Evolutionary conservation across 2,113 vertebrate species (phyloP), one percentile per base, ranked within the genome.

Genomic region (Odocoileus hemionus): DNA sequence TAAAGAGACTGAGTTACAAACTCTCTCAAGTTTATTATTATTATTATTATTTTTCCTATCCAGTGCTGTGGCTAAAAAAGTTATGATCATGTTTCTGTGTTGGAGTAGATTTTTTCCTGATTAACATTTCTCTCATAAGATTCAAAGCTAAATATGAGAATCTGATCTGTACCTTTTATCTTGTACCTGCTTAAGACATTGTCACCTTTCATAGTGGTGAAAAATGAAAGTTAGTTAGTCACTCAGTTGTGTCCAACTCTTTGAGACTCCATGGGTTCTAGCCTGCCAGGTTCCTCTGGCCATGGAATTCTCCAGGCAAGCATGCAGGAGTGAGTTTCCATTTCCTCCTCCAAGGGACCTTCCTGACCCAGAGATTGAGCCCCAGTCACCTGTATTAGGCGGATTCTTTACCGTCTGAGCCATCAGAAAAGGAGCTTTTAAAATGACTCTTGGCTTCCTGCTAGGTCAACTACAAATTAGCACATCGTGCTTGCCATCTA

Each of bases 261-360:
- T 36, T 70, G 67, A 0, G 0, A 23, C 67, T 5, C 10, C 17
- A 36, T 70, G n/a, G 67, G 67, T n/a, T 70, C 19, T 6, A 39
- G 67, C 19, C 1, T 70, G n/a, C 67, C 67, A 70, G 67, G 5
- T n/a, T 70, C n/a, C n/a, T 70, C 67, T 13, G 67, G 39, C n/a
- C 67, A 39, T 70, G n/a, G 36, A 70, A 70, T 23, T 70, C 19
- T 70, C 67, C 67, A 70, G 67, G 67, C n/a, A 70, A 70, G 67
- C 39, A 70, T 23, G n/a, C 67, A 39, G 19, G n/a, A 70, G 67
- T 70, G 19, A 10, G 67, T 39, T 39, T 23, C 67, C 67, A 23
- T 70, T 39, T 70, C 67, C n/a, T 39, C 67, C 5, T 70, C 10
- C 21, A 70, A 70, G n/a, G n/a, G 67, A 39, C 2, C 19, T 70